Evolutionary conservation across 2,113 vertebrate genomes (phyloP), one percentile per base, ranked within the genome.

Genomic region (Hipposideros armiger): DNA sequence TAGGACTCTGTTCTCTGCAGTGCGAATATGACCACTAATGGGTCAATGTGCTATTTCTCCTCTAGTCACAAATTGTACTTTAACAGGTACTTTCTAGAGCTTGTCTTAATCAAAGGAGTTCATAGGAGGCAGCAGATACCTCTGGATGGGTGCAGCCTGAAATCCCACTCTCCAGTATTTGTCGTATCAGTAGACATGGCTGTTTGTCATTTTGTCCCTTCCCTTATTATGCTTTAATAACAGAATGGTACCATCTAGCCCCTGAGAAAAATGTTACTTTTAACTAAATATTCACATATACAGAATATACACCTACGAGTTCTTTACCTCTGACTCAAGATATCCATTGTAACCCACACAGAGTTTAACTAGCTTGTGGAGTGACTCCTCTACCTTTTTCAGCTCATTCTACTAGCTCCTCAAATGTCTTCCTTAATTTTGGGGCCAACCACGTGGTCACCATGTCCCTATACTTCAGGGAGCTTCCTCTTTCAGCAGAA

Each of bases 201-300:
- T 66, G 72, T 64, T 85, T 42, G 67, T 47, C 36, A 66, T 28
- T 45, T 83, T 90, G 67, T 50, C 56, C 32, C 56, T 78, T 87
- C 47, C 4, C 17, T 81, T 67, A 76, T n/a, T 72, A 62, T 52
- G 50, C 20, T 92, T 94, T 94, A 89, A 76, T 66, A 91, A 36
- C 22, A 64, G 24, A 95, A 87, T 28, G 11, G 45, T 69, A 28
- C 20, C 22, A 54, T 83, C 77, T 58, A 86, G 60, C 76, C 30
- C 26, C 45, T 90, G 56, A 89, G 83, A 95, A 95, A 90, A 45
- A 11, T 69, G 91, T 92, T 54, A n/a, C 45, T 54, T 93, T 85
- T 52, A 87, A 80, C 60, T 91, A 32, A 96, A 82, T 86, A 64
- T 10, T 45, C 87, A 83, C 20, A 36, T 30, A 50, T 16, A 54